Evolutionary conservation across 2,888 invertebrate species (phyloP).

Genomic region (Beris morrisii): DNA sequence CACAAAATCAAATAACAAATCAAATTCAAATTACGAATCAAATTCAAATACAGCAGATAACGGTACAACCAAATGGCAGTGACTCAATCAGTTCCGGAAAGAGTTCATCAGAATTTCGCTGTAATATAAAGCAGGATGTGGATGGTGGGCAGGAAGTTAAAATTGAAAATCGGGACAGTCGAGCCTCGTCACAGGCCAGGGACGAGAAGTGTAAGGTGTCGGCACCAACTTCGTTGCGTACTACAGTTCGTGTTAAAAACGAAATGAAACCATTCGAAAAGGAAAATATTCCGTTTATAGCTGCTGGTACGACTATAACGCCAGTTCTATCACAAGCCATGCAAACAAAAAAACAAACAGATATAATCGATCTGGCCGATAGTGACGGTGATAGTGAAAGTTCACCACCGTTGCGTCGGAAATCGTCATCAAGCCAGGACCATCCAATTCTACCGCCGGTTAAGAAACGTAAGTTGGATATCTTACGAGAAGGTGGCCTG

Average conservation of each 20-base stretch:
- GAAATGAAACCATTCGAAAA: conserved; percentile 38
- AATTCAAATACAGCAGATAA: conserved; percentile 42
- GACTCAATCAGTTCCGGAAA: conserved; percentile 9
- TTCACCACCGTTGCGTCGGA: not conserved
- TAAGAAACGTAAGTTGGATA: conserved; percentile 72
- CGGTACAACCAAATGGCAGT: conserved; percentile 34
- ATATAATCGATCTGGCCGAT: conserved; percentile 41
- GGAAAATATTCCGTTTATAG: conserved; percentile 41
- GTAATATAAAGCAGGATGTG: conserved; percentile 39
- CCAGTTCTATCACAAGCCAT: conserved; percentile 34
- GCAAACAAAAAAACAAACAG: conserved; percentile 31
- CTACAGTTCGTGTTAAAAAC: conserved; percentile 37
- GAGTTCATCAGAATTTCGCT: conserved; percentile 28
- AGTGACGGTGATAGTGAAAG: conserved; percentile 39
- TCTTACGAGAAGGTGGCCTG: conserved; percentile 72
- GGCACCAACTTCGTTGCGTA: conserved; percentile 8
- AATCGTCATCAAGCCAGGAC: conserved; percentile 11
- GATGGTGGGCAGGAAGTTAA: conserved; percentile 38
- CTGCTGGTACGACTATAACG: conserved; percentile 40
- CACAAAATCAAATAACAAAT: conserved; percentile 35
- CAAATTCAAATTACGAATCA: conserved; percentile 42
- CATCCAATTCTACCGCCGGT: conserved; percentile 52
- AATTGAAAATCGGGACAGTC: conserved; percentile 36
- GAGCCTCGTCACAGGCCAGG: not conserved
- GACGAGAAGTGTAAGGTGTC: conserved; percentile 11